Base-by-base conservation (phyloP, 2,888 invertebrate species). In the Mactromeris polynyma region DNA sequence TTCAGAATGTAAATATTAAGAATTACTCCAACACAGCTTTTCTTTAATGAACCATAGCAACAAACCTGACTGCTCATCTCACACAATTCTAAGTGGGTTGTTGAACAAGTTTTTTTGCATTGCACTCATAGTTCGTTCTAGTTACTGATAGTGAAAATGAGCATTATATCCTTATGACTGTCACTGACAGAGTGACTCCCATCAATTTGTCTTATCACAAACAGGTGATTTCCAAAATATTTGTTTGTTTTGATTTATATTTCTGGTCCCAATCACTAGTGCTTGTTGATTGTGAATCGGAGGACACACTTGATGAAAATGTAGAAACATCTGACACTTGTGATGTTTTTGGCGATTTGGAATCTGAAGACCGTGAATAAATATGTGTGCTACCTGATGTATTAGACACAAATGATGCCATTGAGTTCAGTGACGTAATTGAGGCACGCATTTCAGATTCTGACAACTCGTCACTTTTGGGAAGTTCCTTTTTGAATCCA, bases 401-500 rank as follows among this genome's bases (percentile, higher is more conserved):
- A n/a, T 84, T 58, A 51, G 91, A 91, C 26, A 82, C 26, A 0
- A 85, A 21, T 0, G 87, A 89, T 51, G 85, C 81, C 81, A 85
- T 87, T 40, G 88, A 89, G 36, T 89, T 87, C 14, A 88, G 17
- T 38, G 91, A 89, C 17, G 82, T 81, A 14, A 86, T 79, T 26
- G 89, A 90, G 26, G 77, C 69, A 38, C 89, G 89, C n/a, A 77
- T n/a, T 42, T 81, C 51, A 42, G 33, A 81, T 54, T 87, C 73
- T 40, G 36, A 79, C 64, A 85, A 86, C 54, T 93, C 93, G 31
- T 84, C 91, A 19, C 73, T 85, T 40, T 92, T 86, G 7, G 95
- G 95, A 26, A 95, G 89, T 42, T 92, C 92, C 84, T 94, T 94
- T 81, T 92, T 88, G 84, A 94, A 94, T 11, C 94, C 95, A 42